Evolutionary conservation across 92 coral and sea anemone genomes (phyloP).

Genomic region (Meandrina meandrites): DNA sequence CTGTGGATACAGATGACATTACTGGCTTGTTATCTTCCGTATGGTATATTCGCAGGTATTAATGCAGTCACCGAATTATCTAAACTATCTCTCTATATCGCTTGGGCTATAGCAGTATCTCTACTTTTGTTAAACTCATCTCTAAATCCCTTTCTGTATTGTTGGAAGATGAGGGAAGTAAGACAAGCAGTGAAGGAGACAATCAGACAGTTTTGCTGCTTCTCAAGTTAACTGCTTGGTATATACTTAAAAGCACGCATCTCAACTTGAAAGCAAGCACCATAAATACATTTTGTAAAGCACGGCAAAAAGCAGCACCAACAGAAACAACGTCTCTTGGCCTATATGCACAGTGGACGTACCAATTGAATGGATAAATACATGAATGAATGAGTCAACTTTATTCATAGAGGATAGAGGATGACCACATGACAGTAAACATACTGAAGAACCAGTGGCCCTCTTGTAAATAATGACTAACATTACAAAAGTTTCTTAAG

Average conservation of each 20-base stretch:
- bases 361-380: too few species aligned
- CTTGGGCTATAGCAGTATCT: background rate
- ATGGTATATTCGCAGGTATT: background rate
- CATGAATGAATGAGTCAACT: too few species aligned
- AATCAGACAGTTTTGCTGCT: background rate
- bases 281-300: background rate
- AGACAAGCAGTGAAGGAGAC: background rate
- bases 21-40: slow-evolving; percentile 19
- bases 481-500: too few species aligned
- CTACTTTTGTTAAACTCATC: background rate
- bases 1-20: slow-evolving; percentile 18
- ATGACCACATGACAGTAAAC: too few species aligned
- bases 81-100: background rate
- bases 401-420: too few species aligned
- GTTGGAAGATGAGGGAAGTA: background rate
- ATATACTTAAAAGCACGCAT: too few species aligned
- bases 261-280: background rate
- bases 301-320: background rate
- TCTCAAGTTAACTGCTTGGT: background rate
- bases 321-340: background rate
- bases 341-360: too few species aligned
- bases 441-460: too few species aligned
- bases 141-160: background rate
- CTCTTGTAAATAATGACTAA: too few species aligned
- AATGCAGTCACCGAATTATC: background rate